phyloP scores from a whole-genome alignment of 2,113 vertebrate genomes.

The Brachirus orientalis region DNA sequence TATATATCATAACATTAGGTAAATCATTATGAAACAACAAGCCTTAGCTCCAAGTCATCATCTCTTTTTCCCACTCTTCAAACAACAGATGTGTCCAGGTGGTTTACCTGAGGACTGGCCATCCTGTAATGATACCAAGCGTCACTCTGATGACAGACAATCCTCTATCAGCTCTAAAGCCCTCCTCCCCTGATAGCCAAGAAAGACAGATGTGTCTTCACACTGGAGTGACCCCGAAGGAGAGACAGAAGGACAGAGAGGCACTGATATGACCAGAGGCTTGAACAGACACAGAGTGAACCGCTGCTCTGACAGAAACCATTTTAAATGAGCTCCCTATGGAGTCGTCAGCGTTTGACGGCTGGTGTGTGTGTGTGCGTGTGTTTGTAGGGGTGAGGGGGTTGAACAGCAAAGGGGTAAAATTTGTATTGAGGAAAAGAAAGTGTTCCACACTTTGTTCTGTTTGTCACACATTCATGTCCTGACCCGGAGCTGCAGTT shows the following conservation, averaged over 20 bases:
- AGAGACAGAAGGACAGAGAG: constrained; percentile 34
- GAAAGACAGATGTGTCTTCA: constrained; percentile 51
- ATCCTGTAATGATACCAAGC: constrained; percentile 54
- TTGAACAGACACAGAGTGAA: constrained; percentile 29
- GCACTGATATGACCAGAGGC: constrained; percentile 27
- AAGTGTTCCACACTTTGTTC: constrained; percentile 34
- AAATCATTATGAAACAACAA: constrained; percentile 8
- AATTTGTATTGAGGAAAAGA: constrained; percentile 39
- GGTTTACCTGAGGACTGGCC: constrained; percentile 62
- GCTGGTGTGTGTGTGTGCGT: too few relatives aligned
- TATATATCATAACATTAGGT: constrained; percentile 1
- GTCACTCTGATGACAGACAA: constrained; percentile 34
- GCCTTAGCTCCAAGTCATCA: constrained; percentile 20
- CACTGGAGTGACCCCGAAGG: constrained; percentile 37
- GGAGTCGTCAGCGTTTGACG: constrained; percentile 38
- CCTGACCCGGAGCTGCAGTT: constrained; percentile 44
- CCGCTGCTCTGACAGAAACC: constrained; percentile 30
- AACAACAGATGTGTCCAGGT: constrained; percentile 54
- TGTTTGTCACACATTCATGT: constrained; percentile 58
- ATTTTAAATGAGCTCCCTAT: constrained; percentile 60
- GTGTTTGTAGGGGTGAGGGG: constrained; percentile 37
- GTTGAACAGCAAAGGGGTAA: constrained; percentile 13
- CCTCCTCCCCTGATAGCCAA: constrained; percentile 21
- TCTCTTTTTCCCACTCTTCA: constrained; percentile 12
- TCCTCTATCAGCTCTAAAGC: constrained; percentile 46